Base-by-base conservation (phyloP, 1,140 invertebrate species). In the Telenomus remus region DNA sequence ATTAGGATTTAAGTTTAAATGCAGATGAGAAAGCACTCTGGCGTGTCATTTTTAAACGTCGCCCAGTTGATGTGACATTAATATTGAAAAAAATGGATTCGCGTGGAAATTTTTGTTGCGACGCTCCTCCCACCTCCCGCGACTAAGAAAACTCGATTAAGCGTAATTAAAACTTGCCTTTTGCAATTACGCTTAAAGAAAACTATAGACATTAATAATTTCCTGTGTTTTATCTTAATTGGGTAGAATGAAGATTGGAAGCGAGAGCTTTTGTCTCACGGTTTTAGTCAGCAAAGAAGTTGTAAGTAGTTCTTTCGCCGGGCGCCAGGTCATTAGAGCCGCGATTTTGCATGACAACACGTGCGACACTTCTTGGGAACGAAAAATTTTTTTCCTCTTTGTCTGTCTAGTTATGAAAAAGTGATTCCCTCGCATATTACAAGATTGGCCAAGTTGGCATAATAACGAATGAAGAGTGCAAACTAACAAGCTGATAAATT, bases 1-100 rank as follows among this genome's bases (percentile, higher is more conserved):
- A 74, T 78, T 74, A 73, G 44, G 60, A 49, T 64, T 39, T 64
- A 49, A 73, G 69, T 65, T 56, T 46, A 70, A 69, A 72, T 69
- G 27, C 43, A 48, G 47, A 69, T 63, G 57, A 63, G 27, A 16
- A 59, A 55, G 44, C 44, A 46, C 13, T 47, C 44, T 56, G 33
- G 3, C 3, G 27, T 11, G 35, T 27, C 16, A 19, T 48, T 48
- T 44, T 44, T 44, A n/a, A 44, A 44, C 7, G 37, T 39, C 9
- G 37, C 37, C 1, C 37, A 39, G n/a, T 44, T 44, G 12, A 14
- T 13, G 12, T 44, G 11, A 44, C 37, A 39, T 39, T 39, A 39
- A 39, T 39, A 11, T 10, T 39, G 37, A 39, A 39, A 39, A 27
- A 27, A 27, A 27, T 27, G 19, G 19, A 27, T 27, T 27, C 19